Conservation (phyloP, 1,140 invertebrate species). For the Drosophila orena region DNA sequence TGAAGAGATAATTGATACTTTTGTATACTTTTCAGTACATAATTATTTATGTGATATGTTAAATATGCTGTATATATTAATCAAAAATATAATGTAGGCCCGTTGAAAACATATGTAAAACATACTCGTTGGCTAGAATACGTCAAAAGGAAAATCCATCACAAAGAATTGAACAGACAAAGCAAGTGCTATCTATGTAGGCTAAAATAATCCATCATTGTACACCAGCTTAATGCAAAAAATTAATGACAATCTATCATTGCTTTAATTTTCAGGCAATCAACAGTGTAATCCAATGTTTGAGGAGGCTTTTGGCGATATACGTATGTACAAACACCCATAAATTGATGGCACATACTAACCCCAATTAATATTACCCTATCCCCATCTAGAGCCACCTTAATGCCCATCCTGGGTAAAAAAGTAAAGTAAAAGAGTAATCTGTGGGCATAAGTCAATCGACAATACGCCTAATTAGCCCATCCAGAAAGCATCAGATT, state of each 20-base stretch:
- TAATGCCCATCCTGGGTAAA: background rate
- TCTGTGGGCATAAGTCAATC: constrained; percentile 72
- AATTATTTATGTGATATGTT: background rate
- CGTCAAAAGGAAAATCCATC: constrained; percentile 16
- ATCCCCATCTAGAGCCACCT: constrained; percentile 2
- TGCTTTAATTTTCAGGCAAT: constrained; percentile 68
- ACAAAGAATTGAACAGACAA: background rate
- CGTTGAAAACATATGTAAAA: background rate
- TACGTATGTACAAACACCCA: constrained; percentile 66
- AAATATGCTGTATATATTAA: background rate
- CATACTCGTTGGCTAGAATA: constrained; percentile 17
- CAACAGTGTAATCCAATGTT: constrained; percentile 61
- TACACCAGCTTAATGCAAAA: constrained; percentile 7
- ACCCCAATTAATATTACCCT: constrained; percentile 57
- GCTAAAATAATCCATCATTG: constrained; percentile 30
- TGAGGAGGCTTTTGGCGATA: constrained; percentile 60
- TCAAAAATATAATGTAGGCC: too few species aligned
- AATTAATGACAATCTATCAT: constrained; percentile 59
- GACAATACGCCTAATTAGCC: constrained; percentile 64
- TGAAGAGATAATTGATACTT: background rate
- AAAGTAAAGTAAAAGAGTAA: constrained; percentile 32
- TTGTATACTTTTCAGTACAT: background rate
- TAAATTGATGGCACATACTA: constrained; percentile 52
- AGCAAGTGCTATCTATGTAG: background rate
- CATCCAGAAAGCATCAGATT: constrained; percentile 37